A percentile compares a stretch with the other conserved stretches of the same genome.
Evolutionary conservation across 2,113 vertebrate species (phyloP).

Genomic region (Psittacara wagleri): DNA sequence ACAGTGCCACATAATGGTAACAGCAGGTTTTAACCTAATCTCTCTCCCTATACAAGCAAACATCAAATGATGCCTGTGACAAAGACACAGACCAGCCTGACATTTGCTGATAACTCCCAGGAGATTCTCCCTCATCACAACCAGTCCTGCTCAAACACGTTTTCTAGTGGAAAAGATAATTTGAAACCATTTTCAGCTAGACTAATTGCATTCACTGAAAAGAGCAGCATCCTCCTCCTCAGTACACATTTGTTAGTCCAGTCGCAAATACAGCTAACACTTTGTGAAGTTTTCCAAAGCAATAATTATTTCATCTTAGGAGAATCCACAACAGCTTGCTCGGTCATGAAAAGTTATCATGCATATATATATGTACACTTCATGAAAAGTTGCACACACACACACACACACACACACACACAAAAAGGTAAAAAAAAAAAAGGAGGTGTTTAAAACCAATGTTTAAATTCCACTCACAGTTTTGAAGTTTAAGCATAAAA

Average conservation of each 20-base stretch:
- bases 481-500: constrained; percentile 60
- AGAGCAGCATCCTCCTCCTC: background rate
- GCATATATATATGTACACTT: background rate
- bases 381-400: constrained; percentile 31
- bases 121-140: background rate
- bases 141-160: background rate
- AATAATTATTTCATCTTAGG: background rate
- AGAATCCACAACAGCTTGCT: background rate
- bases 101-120: constrained; percentile 30
- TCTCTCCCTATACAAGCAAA: background rate
- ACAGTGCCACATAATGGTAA: background rate
- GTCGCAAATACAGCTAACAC: background rate
- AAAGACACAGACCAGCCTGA: constrained; percentile 19
- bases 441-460: constrained; percentile 1
- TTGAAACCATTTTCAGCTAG: constrained; percentile 3
- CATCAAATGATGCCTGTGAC: background rate
- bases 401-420: background rate
- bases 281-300: constrained; percentile 34
- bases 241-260: background rate
- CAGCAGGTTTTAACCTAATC: background rate
- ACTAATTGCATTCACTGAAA: constrained; percentile 16
- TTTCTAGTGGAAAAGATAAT: constrained; percentile 42
- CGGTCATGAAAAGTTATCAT: constrained; percentile 32
- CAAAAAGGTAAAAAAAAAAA: background rate
- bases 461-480: constrained; percentile 62